Evolutionary conservation across 2,113 vertebrate genomes (phyloP), one percentile per base, ranked within the genome.

Genomic region (Brachionichthys hirsutus): DNA sequence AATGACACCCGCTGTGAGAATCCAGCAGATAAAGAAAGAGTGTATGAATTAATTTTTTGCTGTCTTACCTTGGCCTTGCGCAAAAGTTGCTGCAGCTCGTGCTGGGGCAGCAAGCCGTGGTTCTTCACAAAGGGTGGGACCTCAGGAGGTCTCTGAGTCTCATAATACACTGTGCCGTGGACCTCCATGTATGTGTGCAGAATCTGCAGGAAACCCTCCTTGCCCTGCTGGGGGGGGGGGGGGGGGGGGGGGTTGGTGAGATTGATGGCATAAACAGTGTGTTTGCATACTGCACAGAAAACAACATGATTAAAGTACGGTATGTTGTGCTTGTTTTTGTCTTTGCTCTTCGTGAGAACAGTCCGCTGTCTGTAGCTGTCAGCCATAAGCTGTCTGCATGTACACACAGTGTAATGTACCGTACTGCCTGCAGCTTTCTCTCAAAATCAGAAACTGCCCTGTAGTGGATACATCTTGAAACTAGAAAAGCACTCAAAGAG

Each of bases 181-280:
- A 99, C 91, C 87, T 98, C 97, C 97, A 99, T 98, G 91, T 98
- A 94, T 59, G 89, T 94, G 85, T 94, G 94, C 53, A 99, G 91
- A 75, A 98, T 94, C 85, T 92, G 79, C 75, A 99, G 89, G 81
- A 96, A 96, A 67, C 93, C 94, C 43, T 97, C 96, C 62, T 97
- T 98, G 64, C 97, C 95, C 97, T 97, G 87, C 38, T 70, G 54
- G 53, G 69, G 63, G 41, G 71, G 36, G 55, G 59, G n/a, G 13
- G 38, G 53, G 6, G 59, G 67, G 46, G 18, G 68, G 34, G 16
- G 41, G 30, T 55, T 61, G 24, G 58, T 50, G 18, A 73, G 40
- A 69, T 44, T 2, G 41, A 11, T 24, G 44, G 19, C 12, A 3
- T 30, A 30, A 30, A 30, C 24, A 30, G 24, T 30, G 24, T 30